Conservation (phyloP, 1,140 invertebrate genomes). For the Formica exsecta region DNA sequence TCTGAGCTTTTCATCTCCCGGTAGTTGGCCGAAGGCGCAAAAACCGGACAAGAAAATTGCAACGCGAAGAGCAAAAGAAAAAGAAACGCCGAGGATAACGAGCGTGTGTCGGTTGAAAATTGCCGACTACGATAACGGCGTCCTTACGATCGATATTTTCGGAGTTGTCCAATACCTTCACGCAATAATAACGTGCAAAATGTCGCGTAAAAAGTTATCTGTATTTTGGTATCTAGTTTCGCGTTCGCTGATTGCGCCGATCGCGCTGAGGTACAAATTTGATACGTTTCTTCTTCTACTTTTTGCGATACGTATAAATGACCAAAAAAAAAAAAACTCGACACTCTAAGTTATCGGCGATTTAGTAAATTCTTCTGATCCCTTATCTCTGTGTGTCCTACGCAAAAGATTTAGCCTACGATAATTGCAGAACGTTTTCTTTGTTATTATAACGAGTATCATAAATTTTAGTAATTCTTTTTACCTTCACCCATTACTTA, state of each 20-base stretch:
- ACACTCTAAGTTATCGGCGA: neutral
- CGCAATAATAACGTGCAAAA: slow-evolving; percentile 27
- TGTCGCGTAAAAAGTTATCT: slow-evolving; percentile 43
- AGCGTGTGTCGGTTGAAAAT: slow-evolving; percentile 56
- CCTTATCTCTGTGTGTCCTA: neutral
- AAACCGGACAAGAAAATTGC: slow-evolving; percentile 58
- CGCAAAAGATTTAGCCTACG: neutral
- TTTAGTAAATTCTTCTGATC: neutral
- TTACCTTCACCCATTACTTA: too few relatives aligned
- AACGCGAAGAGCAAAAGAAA: slow-evolving; percentile 12
- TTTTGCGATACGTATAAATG: neutral
- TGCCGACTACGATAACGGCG: slow-evolving; percentile 49
- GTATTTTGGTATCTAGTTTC: slow-evolving; percentile 17
- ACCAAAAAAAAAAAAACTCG: neutral
- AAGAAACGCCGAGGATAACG: slow-evolving; percentile 18
- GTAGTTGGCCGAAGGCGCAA: neutral
- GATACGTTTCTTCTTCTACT: neutral
- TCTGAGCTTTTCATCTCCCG: slow-evolving; percentile 55
- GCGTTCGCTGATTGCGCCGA: slow-evolving; percentile 7
- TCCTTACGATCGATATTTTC: slow-evolving; percentile 49
- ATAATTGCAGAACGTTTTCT: neutral
- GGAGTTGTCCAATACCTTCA: slow-evolving; percentile 26
- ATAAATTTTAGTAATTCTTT: neutral
- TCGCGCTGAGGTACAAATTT: slow-evolving; percentile 30
- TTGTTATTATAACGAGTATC: neutral